Base-by-base conservation (phyloP, 1,140 invertebrate genomes). In the Pemphigus obesinymphae region DNA sequence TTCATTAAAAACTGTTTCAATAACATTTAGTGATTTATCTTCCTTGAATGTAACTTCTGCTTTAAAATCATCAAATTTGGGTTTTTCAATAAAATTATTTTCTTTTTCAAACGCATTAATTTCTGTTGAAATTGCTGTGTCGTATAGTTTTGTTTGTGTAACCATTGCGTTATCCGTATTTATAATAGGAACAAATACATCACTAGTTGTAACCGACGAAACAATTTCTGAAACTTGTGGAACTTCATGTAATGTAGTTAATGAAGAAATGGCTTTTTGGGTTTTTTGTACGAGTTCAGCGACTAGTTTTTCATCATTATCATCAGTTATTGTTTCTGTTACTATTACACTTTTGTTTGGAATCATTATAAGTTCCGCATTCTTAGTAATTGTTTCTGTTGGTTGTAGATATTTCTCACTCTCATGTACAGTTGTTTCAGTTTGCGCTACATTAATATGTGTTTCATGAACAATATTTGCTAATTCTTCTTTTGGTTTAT, bases 231-330 rank as follows among this genome's bases (percentile, higher is more conserved):
- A 61, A 8, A 45, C 63, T 40, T 82, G 72, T 13, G 82, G 70
- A 6, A 78, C 50, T 66, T 78, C 58, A 15, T 78, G 37, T 23
- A 31, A 26, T n/a, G 31, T 34, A 6, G 72, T 68, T n/a, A 76
- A 34, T 20, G 84, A 84, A 23, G 88, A 78, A 26, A 85, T 85
- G 3, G 87, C 88, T 82, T 85, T 86, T 53, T 86, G 85, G 13
- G 83, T 82, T 29, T 85, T 84, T 2, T 85, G 83, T 68, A 86
- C 43, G 0, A 48, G 84, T 68, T 85, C 84, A 8, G 82, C 84
- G 20, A 83, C 82, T 23, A 89, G 86, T 66, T 85, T 82, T 15
- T 84, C 78, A 81, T 87, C 85, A 43, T 86, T 85, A 84, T 88
- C 85, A 82, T 87, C 83, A 23, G 84, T 83, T 1, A 85, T 85